These are phyloP conservation scores for Orestias chungarensis DNA, from an alignment of 2,797 vertebrate species.

Conservation along the genomic window DNA sequence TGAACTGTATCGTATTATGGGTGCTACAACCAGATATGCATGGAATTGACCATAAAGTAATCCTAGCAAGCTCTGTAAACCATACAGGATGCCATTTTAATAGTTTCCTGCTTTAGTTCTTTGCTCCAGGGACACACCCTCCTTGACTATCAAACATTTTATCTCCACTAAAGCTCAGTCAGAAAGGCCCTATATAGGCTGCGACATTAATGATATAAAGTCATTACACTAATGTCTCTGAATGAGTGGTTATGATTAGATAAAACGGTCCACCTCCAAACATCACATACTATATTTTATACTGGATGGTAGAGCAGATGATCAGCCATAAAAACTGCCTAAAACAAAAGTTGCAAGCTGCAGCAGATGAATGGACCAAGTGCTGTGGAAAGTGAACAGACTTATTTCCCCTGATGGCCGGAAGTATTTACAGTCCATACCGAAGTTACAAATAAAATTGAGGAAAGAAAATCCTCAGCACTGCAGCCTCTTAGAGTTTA, in stretches of 20 bases:
- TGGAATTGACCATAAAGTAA: neutral
- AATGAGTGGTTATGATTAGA: neutral
- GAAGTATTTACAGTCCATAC: neutral
- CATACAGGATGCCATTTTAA: neutral
- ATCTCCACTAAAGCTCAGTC: neutral
- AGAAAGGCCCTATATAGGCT: neutral
- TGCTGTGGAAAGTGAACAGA: neutral
- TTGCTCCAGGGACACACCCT: neutral
- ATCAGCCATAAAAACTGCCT: neutral
- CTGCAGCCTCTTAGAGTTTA: constrained; percentile 1
- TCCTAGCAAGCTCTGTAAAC: neutral
- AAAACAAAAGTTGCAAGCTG: neutral
- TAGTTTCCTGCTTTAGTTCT: neutral
- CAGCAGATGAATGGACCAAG: neutral
- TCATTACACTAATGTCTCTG: neutral
- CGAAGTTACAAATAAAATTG: neutral
- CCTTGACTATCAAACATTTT: neutral
- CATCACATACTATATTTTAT: neutral
- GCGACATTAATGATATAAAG: neutral
- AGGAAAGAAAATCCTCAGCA: neutral
- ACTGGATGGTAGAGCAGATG: neutral
- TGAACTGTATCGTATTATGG: neutral
- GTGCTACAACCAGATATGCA: neutral
- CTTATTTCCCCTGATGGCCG: neutral
- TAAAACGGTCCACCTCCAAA: neutral